Conservation (phyloP, 2,797 vertebrate species). For the Coregonus suidteri region DNA sequence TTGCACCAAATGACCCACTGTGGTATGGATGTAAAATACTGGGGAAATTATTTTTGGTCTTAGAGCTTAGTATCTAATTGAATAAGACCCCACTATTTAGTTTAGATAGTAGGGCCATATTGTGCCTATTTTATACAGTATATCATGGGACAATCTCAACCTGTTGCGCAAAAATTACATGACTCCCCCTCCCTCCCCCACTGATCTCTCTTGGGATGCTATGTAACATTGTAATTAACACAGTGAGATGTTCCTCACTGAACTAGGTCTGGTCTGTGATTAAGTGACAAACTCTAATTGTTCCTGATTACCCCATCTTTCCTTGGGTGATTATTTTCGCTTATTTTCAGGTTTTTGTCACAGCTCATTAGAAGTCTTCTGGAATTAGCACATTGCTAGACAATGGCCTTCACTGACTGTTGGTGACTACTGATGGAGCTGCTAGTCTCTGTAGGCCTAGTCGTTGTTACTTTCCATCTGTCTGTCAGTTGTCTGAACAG, state of each 20-base stretch:
- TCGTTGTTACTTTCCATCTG: no score
- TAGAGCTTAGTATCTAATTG: background rate
- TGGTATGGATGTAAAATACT: background rate
- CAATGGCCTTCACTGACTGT: no score
- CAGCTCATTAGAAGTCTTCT: constrained; percentile 42
- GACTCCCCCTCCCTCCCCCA: background rate
- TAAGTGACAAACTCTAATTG: constrained; percentile 44
- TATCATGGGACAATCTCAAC: no score
- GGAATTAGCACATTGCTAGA: constrained; percentile 29
- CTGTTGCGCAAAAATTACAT: background rate
- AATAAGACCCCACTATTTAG: background rate
- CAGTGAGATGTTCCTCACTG: background rate
- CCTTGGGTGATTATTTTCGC: constrained; percentile 30
- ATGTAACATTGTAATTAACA: no score
- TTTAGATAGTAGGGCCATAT: background rate
- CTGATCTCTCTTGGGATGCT: background rate
- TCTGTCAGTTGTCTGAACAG: no score
- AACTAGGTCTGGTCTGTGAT: constrained; percentile 34
- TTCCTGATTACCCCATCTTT: constrained; percentile 49
- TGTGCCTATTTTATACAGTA: no score
- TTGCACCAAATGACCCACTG: background rate
- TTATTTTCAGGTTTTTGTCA: constrained; percentile 40
- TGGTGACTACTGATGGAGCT: no score
- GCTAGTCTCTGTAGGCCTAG: no score
- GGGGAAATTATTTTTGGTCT: background rate